Percentiles rank a stretch among this genome's conserved stretches.
Conservation (phyloP, 37 sponge, comb jelly and placozoan genomes). For the Tethya wilhelma region DNA sequence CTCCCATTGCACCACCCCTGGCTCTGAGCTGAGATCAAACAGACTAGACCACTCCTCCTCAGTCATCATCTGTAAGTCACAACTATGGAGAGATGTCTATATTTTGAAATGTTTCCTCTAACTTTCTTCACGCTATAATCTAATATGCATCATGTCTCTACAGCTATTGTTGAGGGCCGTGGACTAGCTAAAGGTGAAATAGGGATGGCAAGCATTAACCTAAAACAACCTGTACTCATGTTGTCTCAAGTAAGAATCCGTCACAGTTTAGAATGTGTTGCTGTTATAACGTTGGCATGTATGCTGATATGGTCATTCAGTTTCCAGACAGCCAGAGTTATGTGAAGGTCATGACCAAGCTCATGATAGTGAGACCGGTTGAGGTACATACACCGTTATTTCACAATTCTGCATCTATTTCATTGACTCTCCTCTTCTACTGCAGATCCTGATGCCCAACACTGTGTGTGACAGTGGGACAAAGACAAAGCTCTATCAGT, state of each 20-base stretch:
- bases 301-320: slow-evolving; percentile 33
- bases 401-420: too few species aligned
- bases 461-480: slow-evolving; percentile 84
- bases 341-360: slow-evolving; percentile 82
- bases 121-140: too few species aligned
- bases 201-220: slow-evolving; percentile 96
- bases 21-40: too few species aligned
- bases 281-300: not conserved
- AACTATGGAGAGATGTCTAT: too few species aligned
- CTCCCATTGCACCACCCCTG: too few species aligned
- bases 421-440: not conserved
- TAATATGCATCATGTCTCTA: too few species aligned
- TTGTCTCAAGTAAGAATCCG: slow-evolving; percentile 82
- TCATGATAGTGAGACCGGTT: slow-evolving; percentile 85
- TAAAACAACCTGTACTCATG: slow-evolving; percentile 86
- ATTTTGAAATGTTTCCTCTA: too few species aligned
- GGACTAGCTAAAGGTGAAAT: slow-evolving; percentile 95
- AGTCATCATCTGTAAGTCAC: too few species aligned
- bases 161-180: slow-evolving; percentile 95
- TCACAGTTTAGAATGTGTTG: not conserved
- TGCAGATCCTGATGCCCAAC: slow-evolving; percentile 86
- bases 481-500: slow-evolving; percentile 79
- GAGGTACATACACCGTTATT: too few species aligned
- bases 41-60: too few species aligned
- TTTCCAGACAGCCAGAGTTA: slow-evolving; percentile 96